These are phyloP conservation scores for Cryptus viduatorius DNA, from an alignment of 2,888 invertebrate species.

Conservation along the genomic window DNA sequence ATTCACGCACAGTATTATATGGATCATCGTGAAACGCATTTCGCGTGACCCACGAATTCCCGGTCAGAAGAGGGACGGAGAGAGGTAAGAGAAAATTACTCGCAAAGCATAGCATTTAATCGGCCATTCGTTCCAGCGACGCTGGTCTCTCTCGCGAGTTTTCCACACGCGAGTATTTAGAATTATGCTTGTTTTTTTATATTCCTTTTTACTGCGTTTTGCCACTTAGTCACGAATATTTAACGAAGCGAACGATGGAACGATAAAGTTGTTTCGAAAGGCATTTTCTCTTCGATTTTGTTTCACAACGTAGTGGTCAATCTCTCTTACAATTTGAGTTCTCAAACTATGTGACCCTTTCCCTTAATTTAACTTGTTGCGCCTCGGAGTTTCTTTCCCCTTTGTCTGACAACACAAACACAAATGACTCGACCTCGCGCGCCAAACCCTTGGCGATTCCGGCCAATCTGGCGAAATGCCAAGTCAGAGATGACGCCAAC, in stretches of 20 bases:
- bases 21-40: conserved; percentile 46
- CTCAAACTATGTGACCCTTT: conserved; percentile 42
- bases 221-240: neutral
- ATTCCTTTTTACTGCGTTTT: conserved; percentile 1
- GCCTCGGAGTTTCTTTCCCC: conserved; percentile 66
- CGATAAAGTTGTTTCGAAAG: neutral
- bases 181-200: conserved; percentile 18
- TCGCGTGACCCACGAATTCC: conserved; percentile 58
- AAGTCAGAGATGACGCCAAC: conserved; percentile 38
- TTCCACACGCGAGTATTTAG: conserved; percentile 46
- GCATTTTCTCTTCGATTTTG: neutral
- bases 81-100: conserved; percentile 55
- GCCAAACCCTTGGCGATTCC: conserved; percentile 36
- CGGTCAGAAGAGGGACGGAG: conserved; percentile 5
- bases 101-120: conserved; percentile 57
- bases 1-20: conserved; percentile 47
- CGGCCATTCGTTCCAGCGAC: conserved; percentile 52
- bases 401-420: conserved; percentile 39
- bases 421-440: conserved; percentile 46
- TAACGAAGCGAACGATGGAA: conserved; percentile 1
- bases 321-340: conserved; percentile 1
- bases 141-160: conserved; percentile 35
- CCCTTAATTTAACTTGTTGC: conserved; percentile 81
- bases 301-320: neutral
- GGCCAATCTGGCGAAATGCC: conserved; percentile 54